Conservation (phyloP, 1,140 invertebrate genomes). For the Leptinotarsa undecemlineata region DNA sequence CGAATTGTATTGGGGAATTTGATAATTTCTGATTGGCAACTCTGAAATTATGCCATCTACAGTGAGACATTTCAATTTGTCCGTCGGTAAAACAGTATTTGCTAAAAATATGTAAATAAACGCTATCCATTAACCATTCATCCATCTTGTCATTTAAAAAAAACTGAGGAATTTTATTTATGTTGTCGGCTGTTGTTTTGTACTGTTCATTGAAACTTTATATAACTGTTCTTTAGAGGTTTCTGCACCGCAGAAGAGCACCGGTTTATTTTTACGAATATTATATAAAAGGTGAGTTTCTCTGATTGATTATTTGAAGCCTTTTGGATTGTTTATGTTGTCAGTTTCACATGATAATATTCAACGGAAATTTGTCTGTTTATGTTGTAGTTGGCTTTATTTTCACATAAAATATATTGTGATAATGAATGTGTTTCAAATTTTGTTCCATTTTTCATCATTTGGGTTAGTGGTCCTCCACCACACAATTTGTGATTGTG, state of each 20-base stretch:
- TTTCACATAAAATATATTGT: no score
- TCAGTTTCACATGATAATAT: no score
- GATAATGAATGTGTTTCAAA: no score
- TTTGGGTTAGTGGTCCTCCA: no score
- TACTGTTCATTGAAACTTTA: conserved; percentile 4
- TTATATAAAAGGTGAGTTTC: background rate
- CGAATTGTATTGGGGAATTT: no score
- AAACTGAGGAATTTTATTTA: background rate
- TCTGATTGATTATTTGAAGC: background rate
- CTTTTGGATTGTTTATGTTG: no score
- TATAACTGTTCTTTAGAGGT: background rate
- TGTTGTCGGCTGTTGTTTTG: background rate
- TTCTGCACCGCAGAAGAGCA: background rate
- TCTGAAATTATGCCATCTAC: background rate
- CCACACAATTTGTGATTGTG: no score
- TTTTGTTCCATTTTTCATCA: no score
- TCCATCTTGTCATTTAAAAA: conserved; percentile 6
- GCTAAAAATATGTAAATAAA: background rate
- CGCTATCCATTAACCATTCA: background rate
- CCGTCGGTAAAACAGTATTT: background rate
- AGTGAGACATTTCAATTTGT: background rate
- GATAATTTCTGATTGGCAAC: no score
- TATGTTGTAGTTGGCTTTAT: no score
- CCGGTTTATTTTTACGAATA: background rate
- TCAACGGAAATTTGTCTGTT: no score